Evolutionary conservation across 1,140 invertebrate genomes (phyloP), one percentile per base, ranked within the genome.

Genomic region (Aphelinus atriplicis): DNA sequence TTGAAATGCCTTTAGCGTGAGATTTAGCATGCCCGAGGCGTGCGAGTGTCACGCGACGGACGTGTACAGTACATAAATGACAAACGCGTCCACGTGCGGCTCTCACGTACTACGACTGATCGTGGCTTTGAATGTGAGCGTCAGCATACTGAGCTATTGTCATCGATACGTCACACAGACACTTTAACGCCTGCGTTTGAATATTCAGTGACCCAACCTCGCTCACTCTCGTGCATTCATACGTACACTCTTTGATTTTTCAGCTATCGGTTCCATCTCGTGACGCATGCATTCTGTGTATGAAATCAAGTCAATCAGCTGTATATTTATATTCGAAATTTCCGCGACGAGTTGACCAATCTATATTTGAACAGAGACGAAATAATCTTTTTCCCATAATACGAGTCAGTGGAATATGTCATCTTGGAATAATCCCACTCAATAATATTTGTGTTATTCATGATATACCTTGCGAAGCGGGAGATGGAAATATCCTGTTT

Each of bases 81-180:
- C 60, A 57, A 60, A 77, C 63, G 46, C 45, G 53, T 64, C 58
- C 45, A 57, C 5, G 42, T 56, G n/a, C 46, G 57, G 51, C 57
- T 60, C 43, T 68, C 73, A 7, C 7, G n/a, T 10, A 9, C 26
- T 60, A 66, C 26, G 6, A 55, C 42, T 43, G 47, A 3, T 4
- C 43, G n/a, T 7, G 2, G 43, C 62, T 63, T 63, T 7, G 42
- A 3, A 42, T 47, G 42, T 48, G 55, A 55, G 45, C 45, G 48
- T 68, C n/a, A 71, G 51, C 51, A n/a, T 55, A 55, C 63, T 78
- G 74, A 79, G 79, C 80, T 74, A 80, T 77, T 71, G 78, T 79
- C 63, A 79, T 80, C 81, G 78, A 80, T 61, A 69, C 74, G 65
- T 62, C 71, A 64, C 10, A 26, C 2, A 47, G 48, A 43, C 42